phyloP scores from a whole-genome alignment of 2,113 vertebrate genomes.

The Tychaedon coryphoeus region DNA sequence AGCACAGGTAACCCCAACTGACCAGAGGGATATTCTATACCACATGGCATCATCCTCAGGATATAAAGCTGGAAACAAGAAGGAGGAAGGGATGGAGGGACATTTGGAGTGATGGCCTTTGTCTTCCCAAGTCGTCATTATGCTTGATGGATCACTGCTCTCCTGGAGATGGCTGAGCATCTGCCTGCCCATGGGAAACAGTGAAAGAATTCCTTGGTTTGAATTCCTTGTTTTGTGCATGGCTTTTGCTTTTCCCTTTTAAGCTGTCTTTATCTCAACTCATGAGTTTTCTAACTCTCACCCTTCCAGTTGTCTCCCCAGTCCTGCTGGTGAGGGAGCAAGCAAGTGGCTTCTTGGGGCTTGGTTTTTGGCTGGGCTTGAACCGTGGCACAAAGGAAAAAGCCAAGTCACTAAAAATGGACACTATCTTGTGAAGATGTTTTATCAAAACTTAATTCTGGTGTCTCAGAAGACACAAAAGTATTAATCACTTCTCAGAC shows the following conservation, averaged over 20 bases:
- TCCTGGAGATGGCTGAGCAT: neutral
- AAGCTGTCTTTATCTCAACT: neutral
- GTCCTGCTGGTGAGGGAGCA: neutral
- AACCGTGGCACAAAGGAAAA: neutral
- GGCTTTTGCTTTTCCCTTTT: neutral
- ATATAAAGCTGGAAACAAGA: neutral
- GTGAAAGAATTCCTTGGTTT: neutral
- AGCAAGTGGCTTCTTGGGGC: accelerated
- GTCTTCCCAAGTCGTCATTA: neutral
- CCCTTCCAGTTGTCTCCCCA: neutral
- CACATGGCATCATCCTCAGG: neutral
- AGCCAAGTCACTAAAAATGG: neutral
- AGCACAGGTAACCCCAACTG: neutral
- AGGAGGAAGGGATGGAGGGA: neutral
- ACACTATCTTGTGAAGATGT: neutral
- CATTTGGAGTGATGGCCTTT: neutral
- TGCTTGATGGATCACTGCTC: neutral
- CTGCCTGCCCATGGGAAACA: neutral
- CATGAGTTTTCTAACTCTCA: neutral
- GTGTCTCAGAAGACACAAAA: neutral
- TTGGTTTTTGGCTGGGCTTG: neutral
- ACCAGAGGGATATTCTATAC: neutral
- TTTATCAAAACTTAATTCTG: neutral
- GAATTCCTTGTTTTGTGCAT: neutral
- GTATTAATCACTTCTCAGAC: neutral